phyloP scores from a whole-genome alignment of 2,888 invertebrate species.

The Tigriopus californicus region DNA sequence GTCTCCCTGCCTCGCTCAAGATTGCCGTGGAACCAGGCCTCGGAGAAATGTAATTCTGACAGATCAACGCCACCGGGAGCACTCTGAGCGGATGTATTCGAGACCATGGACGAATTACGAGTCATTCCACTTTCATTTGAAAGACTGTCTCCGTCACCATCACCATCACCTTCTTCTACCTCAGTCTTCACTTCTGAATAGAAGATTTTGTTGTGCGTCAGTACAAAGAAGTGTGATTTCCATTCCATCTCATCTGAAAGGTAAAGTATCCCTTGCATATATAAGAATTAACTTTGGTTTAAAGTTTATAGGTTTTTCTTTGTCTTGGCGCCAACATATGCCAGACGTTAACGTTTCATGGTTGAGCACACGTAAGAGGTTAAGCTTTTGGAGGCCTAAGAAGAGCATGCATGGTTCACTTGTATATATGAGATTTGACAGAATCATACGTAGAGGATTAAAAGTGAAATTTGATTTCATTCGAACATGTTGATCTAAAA shows the following conservation, averaged over 20 bases:
- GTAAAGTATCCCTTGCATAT: no score
- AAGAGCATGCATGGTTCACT: no score
- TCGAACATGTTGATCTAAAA: no score
- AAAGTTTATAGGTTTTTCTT: no score
- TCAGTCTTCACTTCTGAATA: constrained; percentile 48
- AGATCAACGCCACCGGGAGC: neutral
- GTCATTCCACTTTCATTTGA: neutral
- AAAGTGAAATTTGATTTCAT: no score
- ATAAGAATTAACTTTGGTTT: no score
- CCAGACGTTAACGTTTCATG: no score
- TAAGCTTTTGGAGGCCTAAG: no score
- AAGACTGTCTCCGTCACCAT: constrained; percentile 32
- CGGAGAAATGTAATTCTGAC: constrained; percentile 77
- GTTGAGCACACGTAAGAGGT: no score
- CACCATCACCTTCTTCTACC: constrained; percentile 37
- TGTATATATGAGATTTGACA: no score
- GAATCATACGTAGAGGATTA: no score
- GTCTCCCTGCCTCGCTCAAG: constrained; percentile 57
- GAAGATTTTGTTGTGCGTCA: constrained; percentile 68
- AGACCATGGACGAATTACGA: neutral
- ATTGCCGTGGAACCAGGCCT: constrained; percentile 85
- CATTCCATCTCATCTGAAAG: constrained; percentile 50
- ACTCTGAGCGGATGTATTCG: neutral
- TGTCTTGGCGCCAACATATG: no score
- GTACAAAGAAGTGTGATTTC: constrained; percentile 81